Evolutionary conservation across 2,888 invertebrate genomes (phyloP).

Genomic region (Mythimna albipuncta): DNA sequence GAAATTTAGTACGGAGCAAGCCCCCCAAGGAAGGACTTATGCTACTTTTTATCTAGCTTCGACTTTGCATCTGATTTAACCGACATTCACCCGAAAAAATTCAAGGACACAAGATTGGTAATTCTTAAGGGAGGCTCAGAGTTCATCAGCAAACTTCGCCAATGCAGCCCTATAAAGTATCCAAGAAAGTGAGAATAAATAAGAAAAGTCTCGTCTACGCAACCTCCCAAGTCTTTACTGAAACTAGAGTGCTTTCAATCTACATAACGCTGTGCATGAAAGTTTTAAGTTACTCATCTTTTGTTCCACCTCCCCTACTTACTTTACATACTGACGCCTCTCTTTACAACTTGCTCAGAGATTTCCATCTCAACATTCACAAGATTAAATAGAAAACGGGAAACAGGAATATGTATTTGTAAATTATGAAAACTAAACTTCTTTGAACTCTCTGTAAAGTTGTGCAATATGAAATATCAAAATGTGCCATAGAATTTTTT

Average conservation of each 20-base stretch:
- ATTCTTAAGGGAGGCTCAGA: conserved; percentile 3
- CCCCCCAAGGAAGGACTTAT: no score
- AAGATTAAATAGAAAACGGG: conserved; percentile 32
- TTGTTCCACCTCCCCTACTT: conserved; percentile 65
- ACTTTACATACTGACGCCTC: conserved; percentile 58
- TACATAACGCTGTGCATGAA: conserved; percentile 57
- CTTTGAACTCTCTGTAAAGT: conserved; percentile 23
- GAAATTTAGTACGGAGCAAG: no score
- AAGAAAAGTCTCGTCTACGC: conserved; percentile 35
- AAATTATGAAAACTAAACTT: conserved; percentile 1
- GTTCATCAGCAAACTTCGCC: background rate
- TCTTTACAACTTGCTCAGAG: conserved; percentile 49
- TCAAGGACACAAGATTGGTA: background rate
- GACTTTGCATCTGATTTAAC: no score
- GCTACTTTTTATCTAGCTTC: no score
- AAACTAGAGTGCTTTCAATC: conserved; percentile 55
- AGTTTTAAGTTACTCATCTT: conserved; percentile 61
- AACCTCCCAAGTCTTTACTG: conserved; percentile 39
- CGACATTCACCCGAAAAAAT: no score
- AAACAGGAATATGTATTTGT: conserved; percentile 18
- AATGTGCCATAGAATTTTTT: conserved; percentile 16
- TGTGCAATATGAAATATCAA: conserved; percentile 12
- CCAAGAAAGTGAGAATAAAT: conserved; percentile 15
- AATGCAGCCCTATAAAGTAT: conserved; percentile 1
- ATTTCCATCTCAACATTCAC: conserved; percentile 43